Percentiles rank a stretch among this genome's conserved stretches.
Evolutionary conservation across 2,797 vertebrate species (phyloP).

Genomic region (Todus mexicanus): DNA sequence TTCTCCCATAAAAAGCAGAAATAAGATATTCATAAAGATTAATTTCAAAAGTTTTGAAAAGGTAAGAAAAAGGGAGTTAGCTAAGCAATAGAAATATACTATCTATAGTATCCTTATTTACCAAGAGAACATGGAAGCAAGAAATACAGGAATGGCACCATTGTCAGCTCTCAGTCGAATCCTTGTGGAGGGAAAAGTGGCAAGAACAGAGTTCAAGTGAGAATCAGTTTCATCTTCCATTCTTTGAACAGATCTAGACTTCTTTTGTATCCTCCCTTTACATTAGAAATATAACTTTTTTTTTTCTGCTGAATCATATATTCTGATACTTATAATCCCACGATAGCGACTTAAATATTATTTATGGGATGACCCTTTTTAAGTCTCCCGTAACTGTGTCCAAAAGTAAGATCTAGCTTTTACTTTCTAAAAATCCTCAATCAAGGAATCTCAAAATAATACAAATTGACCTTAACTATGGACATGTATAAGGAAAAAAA

Average conservation of each 20-base stretch:
- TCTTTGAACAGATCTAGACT: not conserved
- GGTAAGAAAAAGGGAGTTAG: not conserved
- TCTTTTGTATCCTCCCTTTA: not conserved
- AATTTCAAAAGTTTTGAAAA: not conserved
- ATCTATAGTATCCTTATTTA: not conserved
- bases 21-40: not conserved
- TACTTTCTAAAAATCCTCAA: not conserved
- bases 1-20: not conserved
- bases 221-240: not conserved
- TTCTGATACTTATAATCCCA: not conserved
- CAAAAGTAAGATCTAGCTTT: not conserved
- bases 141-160: not conserved
- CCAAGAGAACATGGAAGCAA: not conserved
- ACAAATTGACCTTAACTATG: not conserved
- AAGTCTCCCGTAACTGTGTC: not conserved
- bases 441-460: not conserved
- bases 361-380: not conserved
- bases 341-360: not conserved
- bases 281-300: not conserved
- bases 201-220: not conserved
- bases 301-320: not conserved
- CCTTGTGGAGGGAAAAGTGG: not conserved
- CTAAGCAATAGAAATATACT: not conserved
- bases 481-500: not conserved
- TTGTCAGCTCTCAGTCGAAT: not conserved